These are phyloP conservation scores for Zapornia atra DNA, from an alignment of 2,113 vertebrate species.

Conservation along the genomic window DNA sequence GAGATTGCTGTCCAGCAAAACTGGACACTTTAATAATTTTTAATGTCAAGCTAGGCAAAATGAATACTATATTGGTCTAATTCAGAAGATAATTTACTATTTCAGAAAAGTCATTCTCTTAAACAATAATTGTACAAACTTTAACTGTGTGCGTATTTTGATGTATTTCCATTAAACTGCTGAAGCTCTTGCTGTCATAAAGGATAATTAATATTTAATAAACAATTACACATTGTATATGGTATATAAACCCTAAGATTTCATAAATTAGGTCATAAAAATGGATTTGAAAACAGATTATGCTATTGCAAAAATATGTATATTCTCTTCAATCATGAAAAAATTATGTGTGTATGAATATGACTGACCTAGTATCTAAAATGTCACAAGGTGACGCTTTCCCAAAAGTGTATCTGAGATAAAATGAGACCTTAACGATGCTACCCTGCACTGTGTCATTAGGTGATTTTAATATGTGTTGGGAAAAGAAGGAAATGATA, in stretches of 20 bases:
- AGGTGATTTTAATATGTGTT: not conserved
- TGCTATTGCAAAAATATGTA: not conserved
- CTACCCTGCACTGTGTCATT: not conserved
- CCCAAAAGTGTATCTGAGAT: not conserved
- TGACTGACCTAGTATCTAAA: not conserved
- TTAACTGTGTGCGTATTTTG: not conserved
- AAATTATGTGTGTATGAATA: rapidly evolving
- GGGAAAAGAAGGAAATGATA: not conserved
- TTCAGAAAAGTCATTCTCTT: not conserved
- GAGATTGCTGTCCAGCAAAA: not conserved
- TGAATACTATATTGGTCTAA: not conserved
- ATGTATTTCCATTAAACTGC: not conserved
- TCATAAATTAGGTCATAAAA: not conserved
- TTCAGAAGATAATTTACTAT: not conserved
- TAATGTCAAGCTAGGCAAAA: not conserved
- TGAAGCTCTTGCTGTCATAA: not conserved
- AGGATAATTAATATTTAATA: not conserved
- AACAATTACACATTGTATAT: not conserved
- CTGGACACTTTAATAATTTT: not conserved
- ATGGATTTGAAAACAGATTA: not conserved
- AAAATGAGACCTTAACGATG: not conserved
- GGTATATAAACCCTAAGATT: not conserved
- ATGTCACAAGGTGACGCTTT: not conserved
- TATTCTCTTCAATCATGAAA: not conserved
- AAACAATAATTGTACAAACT: not conserved